Conservation (phyloP, 1,140 invertebrate genomes). For the Octopus sinensis region DNA sequence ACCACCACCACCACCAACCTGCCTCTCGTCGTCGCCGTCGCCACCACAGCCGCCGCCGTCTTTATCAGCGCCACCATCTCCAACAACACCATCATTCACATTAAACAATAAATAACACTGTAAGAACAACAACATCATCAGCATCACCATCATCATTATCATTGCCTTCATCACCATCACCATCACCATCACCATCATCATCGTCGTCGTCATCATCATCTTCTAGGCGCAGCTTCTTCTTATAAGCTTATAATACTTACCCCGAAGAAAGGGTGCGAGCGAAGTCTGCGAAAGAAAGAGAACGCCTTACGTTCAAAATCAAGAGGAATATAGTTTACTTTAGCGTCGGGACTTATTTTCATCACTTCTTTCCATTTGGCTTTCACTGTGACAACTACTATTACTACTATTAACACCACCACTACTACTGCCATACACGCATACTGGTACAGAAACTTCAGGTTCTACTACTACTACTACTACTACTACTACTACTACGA, state of each 20-base stretch:
- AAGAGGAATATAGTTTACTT: neutral
- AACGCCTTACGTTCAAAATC: neutral
- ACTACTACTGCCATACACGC: neutral
- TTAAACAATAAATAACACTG: neutral
- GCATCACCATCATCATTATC: neutral
- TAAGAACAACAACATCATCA: constrained; percentile 17
- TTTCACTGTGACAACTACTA: neutral
- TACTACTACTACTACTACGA: neutral
- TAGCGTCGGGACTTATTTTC: neutral
- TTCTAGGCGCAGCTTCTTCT: neutral
- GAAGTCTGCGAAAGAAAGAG: neutral
- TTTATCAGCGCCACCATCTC: neutral
- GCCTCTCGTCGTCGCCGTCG: neutral
- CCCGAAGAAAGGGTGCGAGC: constrained; percentile 15
- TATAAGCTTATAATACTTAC: constrained; percentile 18
- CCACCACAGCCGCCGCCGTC: neutral
- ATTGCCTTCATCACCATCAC: constrained; percentile 7
- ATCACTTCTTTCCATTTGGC: too few species aligned
- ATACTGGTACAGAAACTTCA: neutral
- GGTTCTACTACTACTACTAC: neutral
- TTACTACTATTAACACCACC: neutral
- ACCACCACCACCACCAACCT: neutral
- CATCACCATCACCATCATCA: neutral
- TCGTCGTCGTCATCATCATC: neutral
- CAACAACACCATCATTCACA: constrained; percentile 11